Base-by-base conservation (phyloP, 92 coral and sea anemone genomes). In the Montipora capitata region DNA sequence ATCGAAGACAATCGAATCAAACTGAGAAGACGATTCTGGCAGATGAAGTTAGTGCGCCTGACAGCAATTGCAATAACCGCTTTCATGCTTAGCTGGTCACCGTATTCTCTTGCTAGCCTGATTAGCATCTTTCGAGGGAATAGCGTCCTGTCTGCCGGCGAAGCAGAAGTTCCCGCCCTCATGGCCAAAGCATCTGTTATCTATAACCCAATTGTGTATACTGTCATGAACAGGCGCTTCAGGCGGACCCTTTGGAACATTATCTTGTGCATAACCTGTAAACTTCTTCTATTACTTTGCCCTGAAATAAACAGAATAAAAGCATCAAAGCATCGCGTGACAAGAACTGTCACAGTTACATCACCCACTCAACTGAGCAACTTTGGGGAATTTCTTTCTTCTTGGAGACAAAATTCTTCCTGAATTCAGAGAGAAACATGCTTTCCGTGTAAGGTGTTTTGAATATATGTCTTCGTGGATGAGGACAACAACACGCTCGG, bases 171-270 rank as follows among this genome's bases (percentile, higher is more conserved):
- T 12, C 95, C 94, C 4, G 94, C 90, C 15, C 85, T 92, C 9
- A 77, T 92, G 95, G 95, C 95, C 9, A 92, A 92, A 57, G 90
- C 93, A 12, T 92, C 90, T 10, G 90, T 89, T 35, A 65, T 88
- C n/a, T 92, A 92, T 40, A 89, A 89, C 52, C 95, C 95, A 45
- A 70, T 86, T 48, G 91, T 85, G 71, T 90, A 69, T 74, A 79
- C 91, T 45, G 72, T 71, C 43, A 75, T 88, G 83, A 82, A 82
- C 40, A 77, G 68, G 17, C 85, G 88, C 45, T 88, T 88, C 57
- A 59, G 92, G 13, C n/a, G 27, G 67, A 80, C 92, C 10, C 89
- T 88, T 10, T 16, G 57, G 78, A 45, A 16, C 0, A 57, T 38
- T 7, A 20, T 71, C 14, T 56, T 35, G 5, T 59, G 70, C 15